Percentiles rank a stretch among this genome's conserved stretches.
These are phyloP conservation scores for Thamnophis sirtalis DNA, from an alignment of 2,113 vertebrate genomes.

Conservation along the genomic window DNA sequence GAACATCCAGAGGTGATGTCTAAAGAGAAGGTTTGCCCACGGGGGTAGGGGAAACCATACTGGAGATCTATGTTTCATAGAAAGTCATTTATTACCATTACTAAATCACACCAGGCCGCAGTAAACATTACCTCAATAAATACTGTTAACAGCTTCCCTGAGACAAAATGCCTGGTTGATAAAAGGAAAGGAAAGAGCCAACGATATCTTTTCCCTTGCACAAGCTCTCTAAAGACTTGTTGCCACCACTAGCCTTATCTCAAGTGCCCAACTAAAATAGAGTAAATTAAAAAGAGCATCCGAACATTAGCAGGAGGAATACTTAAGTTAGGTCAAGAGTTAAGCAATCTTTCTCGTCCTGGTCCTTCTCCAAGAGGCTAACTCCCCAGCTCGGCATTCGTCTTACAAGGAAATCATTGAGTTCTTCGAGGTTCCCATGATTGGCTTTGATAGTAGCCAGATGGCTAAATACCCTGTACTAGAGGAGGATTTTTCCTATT, in stretches of 20 bases:
- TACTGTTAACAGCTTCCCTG: neutral
- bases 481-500: constrained; percentile 6
- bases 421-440: neutral
- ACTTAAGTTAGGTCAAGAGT: neutral
- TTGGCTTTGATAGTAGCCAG: neutral
- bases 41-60: neutral
- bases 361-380: neutral
- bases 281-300: neutral
- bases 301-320: neutral
- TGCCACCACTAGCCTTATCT: neutral
- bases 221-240: neutral
- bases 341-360: neutral
- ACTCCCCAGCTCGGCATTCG: neutral
- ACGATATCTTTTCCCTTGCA: neutral
- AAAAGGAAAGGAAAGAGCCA: neutral
- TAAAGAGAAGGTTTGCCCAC: neutral
- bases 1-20: neutral
- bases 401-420: neutral
- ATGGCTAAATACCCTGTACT: neutral
- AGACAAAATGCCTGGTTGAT: neutral
- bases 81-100: neutral
- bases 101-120: neutral
- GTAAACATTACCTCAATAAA: neutral
- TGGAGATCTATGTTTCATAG: neutral
- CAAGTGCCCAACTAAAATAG: neutral